phyloP scores from a whole-genome alignment of 1,140 invertebrate genomes.

The Brachionus rubens region DNA sequence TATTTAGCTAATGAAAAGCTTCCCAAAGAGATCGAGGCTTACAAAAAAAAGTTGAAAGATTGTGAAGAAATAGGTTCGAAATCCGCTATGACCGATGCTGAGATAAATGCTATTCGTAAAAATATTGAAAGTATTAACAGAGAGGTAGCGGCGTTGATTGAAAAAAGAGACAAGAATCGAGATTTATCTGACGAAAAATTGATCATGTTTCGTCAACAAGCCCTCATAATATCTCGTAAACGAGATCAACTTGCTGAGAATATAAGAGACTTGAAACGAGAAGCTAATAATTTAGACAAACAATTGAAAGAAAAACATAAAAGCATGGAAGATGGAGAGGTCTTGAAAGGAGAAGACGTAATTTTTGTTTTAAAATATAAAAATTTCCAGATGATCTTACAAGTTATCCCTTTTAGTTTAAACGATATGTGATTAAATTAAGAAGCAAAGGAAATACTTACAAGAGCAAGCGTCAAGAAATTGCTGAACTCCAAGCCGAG shows the following conservation, averaged over 20 bases:
- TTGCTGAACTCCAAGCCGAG: constrained; percentile 71
- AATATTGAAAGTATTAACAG: constrained; percentile 66
- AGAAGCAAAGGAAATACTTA: constrained; percentile 74
- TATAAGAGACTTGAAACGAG: constrained; percentile 67
- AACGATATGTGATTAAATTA: constrained; percentile 74
- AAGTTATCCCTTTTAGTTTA: constrained; percentile 64
- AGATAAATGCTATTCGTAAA: constrained; percentile 60
- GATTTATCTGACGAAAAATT: constrained; percentile 70
- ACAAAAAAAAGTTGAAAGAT: constrained; percentile 69
- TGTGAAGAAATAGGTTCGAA: constrained; percentile 69
- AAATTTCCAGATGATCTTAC: no score
- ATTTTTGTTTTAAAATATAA: constrained; percentile 34
- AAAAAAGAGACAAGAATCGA: constrained; percentile 61
- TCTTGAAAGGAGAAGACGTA: constrained; percentile 73
- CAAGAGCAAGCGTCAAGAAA: constrained; percentile 72
- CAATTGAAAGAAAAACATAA: constrained; percentile 64
- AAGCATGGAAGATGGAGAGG: constrained; percentile 63
- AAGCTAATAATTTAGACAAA: constrained; percentile 65
- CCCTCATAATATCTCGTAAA: constrained; percentile 72
- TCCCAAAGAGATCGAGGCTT: constrained; percentile 68
- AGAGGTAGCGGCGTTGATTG: constrained; percentile 66
- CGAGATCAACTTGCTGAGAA: constrained; percentile 71
- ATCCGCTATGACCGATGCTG: constrained; percentile 68
- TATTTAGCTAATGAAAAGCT: constrained; percentile 76
- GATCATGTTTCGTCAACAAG: constrained; percentile 77